Conservation (phyloP, 1,140 invertebrate species). For the Kradibia gibbosae region DNA sequence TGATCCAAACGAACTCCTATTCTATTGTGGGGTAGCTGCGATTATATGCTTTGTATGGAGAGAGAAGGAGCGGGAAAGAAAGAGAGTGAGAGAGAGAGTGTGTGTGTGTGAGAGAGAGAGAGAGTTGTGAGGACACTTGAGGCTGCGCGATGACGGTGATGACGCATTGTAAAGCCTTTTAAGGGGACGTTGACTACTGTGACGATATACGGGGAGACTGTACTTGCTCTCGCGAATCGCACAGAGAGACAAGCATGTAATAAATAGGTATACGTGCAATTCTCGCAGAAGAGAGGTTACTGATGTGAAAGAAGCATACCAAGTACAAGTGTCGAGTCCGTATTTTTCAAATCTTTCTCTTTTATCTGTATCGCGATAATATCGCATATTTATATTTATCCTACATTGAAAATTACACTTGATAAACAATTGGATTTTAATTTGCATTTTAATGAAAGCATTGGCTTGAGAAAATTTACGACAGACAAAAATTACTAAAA, state of each 20-base stretch:
- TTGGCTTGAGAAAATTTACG: too few species aligned
- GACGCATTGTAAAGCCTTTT: conserved; percentile 69
- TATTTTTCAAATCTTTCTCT: conserved; percentile 4
- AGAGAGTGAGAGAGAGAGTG: conserved; percentile 25
- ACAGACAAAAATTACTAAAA: too few species aligned
- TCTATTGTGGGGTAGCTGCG: conserved; percentile 63
- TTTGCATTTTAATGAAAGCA: too few species aligned
- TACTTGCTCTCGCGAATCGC: conserved; percentile 15
- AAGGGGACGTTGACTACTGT: conserved; percentile 56
- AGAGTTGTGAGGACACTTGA: conserved; percentile 42
- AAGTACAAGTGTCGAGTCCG: background rate
- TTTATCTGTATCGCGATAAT: background rate
- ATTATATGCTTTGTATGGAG: conserved; percentile 67
- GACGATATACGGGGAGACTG: background rate
- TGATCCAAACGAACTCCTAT: conserved; percentile 69
- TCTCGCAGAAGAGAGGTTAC: conserved; percentile 4
- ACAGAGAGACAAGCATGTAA: conserved; percentile 60
- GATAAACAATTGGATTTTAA: too few species aligned
- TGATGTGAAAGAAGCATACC: background rate
- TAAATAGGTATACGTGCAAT: conserved; percentile 59
- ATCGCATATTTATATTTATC: background rate
- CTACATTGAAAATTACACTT: too few species aligned
- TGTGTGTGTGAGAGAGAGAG: conserved; percentile 22
- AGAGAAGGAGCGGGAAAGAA: conserved; percentile 5
- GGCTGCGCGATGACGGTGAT: conserved; percentile 60